A percentile compares a stretch with the other conserved stretches of the same genome.
phyloP scores from a whole-genome alignment of 92 coral and sea anemone species.

The Phenganax stokvisi region DNA sequence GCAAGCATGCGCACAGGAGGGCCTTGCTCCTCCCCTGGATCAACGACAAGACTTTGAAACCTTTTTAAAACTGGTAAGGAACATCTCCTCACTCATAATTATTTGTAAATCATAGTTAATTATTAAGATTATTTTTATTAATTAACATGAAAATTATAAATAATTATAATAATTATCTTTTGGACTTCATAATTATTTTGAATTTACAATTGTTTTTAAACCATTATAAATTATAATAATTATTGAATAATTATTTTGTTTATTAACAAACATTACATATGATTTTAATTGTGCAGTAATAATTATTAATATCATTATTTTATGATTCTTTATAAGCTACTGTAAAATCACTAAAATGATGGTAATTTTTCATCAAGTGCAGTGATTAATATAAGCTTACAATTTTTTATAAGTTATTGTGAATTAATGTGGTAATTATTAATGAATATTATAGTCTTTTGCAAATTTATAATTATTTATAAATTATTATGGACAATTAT shows the following conservation, averaged over 20 bases:
- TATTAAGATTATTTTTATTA: no score
- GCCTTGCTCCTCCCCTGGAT: conserved; percentile 74
- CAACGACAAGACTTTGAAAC: conserved; percentile 83
- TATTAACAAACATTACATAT: background rate
- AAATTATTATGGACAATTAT: no score
- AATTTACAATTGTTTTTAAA: no score
- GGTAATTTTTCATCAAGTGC: background rate
- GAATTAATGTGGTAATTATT: no score
- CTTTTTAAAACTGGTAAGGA: conserved; percentile 71
- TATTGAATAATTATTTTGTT: no score
- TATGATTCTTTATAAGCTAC: background rate
- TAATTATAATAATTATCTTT: no score
- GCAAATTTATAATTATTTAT: no score
- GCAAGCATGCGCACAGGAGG: conserved; percentile 81
- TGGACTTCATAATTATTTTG: no score
- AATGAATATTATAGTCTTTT: no score
- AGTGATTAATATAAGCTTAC: background rate
- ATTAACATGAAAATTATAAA: no score
- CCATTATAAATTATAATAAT: no score
- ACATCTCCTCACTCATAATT: background rate
- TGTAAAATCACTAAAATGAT: background rate
- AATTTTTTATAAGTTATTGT: no score
- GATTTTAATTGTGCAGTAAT: background rate
- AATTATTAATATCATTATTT: background rate
- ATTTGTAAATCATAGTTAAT: background rate